Percentiles rank a stretch among this genome's conserved stretches.
Conservation (phyloP, 2,797 vertebrate genomes). For the Sorex maritimensis region DNA sequence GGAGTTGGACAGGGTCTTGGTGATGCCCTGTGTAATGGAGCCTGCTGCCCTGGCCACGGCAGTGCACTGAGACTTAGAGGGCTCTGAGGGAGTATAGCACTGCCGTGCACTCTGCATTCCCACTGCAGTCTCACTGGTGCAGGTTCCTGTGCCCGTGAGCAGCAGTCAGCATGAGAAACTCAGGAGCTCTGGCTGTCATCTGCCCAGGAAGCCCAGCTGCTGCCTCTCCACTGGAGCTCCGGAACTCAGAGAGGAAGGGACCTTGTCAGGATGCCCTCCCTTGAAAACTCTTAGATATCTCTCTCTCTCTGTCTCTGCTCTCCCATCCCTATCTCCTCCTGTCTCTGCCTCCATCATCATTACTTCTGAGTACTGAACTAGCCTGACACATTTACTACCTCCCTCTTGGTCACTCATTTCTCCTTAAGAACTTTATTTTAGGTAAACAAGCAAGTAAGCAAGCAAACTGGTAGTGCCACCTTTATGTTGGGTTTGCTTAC, state of each 20-base stretch:
- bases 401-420: background rate
- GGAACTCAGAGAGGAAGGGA: background rate
- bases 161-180: background rate
- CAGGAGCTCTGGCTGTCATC: background rate
- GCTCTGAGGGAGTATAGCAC: no score
- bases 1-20: background rate
- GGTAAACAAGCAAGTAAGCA: no score
- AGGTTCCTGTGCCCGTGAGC: no score
- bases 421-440: no score
- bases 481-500: no score
- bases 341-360: no score
- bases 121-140: no score
- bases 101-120: no score
- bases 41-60: no score
- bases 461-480: no score
- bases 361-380: background rate
- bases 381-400: background rate
- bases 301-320: background rate
- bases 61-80: no score
- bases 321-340: background rate
- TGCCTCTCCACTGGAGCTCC: background rate
- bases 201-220: background rate
- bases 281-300: background rate
- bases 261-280: background rate
- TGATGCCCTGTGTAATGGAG: accelerated